A percentile compares a stretch with the other conserved stretches of the same genome.
Conservation (phyloP, 2,113 vertebrate genomes). For the Rhea americana region DNA sequence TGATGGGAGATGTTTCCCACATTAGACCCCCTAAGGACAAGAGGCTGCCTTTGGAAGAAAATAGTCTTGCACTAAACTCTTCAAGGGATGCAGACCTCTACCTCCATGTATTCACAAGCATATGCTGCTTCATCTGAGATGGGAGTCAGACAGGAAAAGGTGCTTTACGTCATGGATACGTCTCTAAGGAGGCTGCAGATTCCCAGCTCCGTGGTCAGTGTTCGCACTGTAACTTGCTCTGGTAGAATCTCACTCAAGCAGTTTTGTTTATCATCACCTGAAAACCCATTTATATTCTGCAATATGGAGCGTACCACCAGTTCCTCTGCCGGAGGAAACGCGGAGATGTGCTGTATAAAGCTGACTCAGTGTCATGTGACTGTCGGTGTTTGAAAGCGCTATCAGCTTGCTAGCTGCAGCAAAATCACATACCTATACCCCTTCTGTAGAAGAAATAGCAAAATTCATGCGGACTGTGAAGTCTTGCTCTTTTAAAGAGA, state of each 20-base stretch:
- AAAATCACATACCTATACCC: neutral
- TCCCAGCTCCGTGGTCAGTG: neutral
- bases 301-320: neutral
- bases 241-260: fast-evolving
- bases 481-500: neutral
- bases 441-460: neutral
- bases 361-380: neutral
- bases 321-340: neutral
- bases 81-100: neutral
- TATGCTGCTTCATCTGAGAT: neutral
- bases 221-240: neutral
- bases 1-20: neutral
- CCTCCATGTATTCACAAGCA: neutral
- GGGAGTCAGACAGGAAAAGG: neutral
- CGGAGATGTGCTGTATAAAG: neutral
- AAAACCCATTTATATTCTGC: neutral
- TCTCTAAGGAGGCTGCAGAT: neutral
- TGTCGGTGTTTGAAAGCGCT: neutral
- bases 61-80: neutral
- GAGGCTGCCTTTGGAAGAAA: neutral
- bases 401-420: neutral
- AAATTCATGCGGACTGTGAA: neutral
- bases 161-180: neutral
- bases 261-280: neutral
- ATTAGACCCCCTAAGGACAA: neutral